These are phyloP conservation scores for Labeo calbasu DNA, from an alignment of 2,797 vertebrate species.

Conservation along the genomic window DNA sequence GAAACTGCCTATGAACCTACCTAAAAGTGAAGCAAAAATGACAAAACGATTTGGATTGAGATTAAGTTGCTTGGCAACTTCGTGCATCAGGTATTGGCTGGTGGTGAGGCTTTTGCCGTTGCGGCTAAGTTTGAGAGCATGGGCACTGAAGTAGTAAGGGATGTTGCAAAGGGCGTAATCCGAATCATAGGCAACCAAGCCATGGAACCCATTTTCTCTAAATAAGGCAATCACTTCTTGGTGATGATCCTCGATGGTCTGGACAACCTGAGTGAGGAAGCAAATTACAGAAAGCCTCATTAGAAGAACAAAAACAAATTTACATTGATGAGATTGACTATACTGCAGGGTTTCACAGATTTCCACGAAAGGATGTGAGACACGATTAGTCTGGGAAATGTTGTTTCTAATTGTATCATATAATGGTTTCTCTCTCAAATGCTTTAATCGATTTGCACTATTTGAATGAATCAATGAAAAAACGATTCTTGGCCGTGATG, in stretches of 20 bases:
- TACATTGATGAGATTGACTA: not conserved
- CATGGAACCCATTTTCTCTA: constrained; percentile 92
- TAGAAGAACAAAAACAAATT: constrained; percentile 4
- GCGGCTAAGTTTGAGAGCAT: constrained; percentile 95
- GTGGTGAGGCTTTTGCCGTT: constrained; percentile 97
- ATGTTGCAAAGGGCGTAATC: constrained; percentile 96
- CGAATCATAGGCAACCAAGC: constrained; percentile 93
- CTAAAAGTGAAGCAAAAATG: constrained; percentile 95
- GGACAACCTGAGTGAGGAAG: constrained; percentile 83
- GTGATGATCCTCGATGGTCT: constrained; percentile 96
- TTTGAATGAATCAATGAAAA: constrained; percentile 6
- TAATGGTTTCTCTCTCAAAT: not conserved
- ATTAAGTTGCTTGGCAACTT: constrained; percentile 94
- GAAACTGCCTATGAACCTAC: constrained; percentile 69
- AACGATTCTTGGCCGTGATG: not conserved
- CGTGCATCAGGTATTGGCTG: constrained; percentile 96
- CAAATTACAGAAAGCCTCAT: not conserved
- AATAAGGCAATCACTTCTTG: constrained; percentile 95
- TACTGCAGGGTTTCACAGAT: not conserved
- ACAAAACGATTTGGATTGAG: constrained; percentile 93
- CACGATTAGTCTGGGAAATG: not conserved
- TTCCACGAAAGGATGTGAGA: not conserved
- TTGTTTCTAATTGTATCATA: constrained; percentile 1
- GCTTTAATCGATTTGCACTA: not conserved
- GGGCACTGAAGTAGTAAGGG: constrained; percentile 95